These are phyloP conservation scores for Podotricha telesiphe DNA, from an alignment of 2,888 invertebrate genomes.

Conservation along the genomic window DNA sequence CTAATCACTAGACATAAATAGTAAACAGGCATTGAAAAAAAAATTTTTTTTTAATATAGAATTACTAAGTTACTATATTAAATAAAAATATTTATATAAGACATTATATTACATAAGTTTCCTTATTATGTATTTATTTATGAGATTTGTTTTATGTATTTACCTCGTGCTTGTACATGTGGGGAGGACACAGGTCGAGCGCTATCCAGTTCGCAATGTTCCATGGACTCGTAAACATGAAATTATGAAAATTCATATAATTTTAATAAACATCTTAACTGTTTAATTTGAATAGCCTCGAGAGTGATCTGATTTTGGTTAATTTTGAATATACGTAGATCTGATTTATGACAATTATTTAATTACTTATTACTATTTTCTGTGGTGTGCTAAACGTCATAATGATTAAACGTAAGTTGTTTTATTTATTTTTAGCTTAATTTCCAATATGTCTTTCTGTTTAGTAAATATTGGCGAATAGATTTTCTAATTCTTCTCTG, in stretches of 20 bases:
- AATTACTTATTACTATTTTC: not conserved
- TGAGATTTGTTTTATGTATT: slow-evolving; percentile 15
- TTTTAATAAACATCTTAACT: slow-evolving; percentile 12
- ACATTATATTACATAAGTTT: not conserved
- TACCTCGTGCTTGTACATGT: slow-evolving; percentile 37
- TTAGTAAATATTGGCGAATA: not conserved
- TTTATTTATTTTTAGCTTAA: not conserved
- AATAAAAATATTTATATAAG: not conserved
- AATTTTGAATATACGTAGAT: slow-evolving; percentile 21
- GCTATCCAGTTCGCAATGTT: slow-evolving; percentile 36
- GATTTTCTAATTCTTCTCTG: too few relatives aligned
- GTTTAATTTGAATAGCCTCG: slow-evolving; percentile 14
- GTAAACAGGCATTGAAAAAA: too few relatives aligned
- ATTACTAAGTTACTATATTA: not conserved
- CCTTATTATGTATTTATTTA: slow-evolving; percentile 18
- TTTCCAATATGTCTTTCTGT: not conserved
- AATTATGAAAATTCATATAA: slow-evolving; percentile 23
- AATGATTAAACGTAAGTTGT: slow-evolving; percentile 41
- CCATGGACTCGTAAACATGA: slow-evolving; percentile 35
- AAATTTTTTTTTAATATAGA: too few relatives aligned
- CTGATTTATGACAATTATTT: slow-evolving; percentile 29
- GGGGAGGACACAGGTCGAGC: slow-evolving; percentile 26
- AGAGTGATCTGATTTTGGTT: slow-evolving; percentile 17
- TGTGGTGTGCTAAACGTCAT: not conserved
- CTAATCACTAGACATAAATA: too few relatives aligned